phyloP scores from a whole-genome alignment of 2,888 invertebrate species.

The Nezara viridula region DNA sequence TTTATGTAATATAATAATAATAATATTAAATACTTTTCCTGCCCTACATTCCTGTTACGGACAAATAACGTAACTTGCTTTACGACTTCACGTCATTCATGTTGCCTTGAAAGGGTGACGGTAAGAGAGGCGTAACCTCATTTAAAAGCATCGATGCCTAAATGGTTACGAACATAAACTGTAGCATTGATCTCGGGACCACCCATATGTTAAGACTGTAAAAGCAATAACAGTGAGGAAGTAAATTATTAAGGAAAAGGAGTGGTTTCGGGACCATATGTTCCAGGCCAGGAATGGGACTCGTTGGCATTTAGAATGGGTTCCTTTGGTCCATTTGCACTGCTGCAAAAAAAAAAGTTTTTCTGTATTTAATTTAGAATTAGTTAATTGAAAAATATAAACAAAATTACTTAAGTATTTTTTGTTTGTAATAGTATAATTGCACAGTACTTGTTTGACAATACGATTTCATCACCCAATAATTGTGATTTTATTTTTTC shows the following conservation, averaged over 20 bases:
- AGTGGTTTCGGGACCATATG: not conserved
- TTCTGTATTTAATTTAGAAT: not conserved
- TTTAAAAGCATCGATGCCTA: not conserved
- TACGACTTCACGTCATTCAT: not conserved
- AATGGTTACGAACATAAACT: not conserved
- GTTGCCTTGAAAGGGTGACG: not conserved
- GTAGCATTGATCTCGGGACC: not conserved
- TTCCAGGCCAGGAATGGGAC: not conserved
- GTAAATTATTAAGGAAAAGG: not conserved
- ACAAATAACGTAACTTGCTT: not conserved
- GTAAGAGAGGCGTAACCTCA: not conserved
- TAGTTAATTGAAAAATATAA: not conserved
- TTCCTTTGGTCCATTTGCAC: not conserved
- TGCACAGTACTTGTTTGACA: no score
- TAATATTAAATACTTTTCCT: no score
- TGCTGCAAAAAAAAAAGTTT: not conserved
- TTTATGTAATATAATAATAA: not conserved
- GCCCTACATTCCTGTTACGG: no score
- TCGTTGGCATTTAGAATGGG: not conserved
- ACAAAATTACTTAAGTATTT: no score
- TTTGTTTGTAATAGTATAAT: no score
- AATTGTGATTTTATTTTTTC: no score
- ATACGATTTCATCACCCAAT: no score
- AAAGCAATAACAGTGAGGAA: not conserved
- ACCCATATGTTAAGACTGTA: not conserved